Conservation (phyloP, 1,140 invertebrate species). For the Procambarus virginalis region DNA sequence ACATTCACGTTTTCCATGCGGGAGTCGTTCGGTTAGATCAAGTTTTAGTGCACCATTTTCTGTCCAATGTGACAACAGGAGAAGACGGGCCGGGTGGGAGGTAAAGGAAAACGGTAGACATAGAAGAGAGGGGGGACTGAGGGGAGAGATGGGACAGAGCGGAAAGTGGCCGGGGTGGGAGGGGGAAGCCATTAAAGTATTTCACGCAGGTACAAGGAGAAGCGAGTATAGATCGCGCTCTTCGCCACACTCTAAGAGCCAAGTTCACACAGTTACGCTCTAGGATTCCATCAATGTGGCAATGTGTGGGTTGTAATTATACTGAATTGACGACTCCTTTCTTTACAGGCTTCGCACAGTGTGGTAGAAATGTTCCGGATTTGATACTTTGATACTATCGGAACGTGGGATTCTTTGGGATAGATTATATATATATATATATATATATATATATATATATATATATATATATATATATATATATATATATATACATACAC, state of each 20-base stretch:
- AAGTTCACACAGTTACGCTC: not conserved
- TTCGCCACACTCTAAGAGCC: not conserved
- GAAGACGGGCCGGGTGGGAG: too few species aligned
- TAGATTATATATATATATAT: too few species aligned
- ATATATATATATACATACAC: not conserved
- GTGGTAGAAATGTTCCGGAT: not conserved
- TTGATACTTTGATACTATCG: not conserved
- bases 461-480: slow-evolving; percentile 6
- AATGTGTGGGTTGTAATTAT: not conserved
- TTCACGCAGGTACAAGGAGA: not conserved
- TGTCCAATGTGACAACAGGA: too few species aligned
- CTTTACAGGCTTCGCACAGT: not conserved
- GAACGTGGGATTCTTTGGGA: too few species aligned
- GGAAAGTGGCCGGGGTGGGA: not conserved
- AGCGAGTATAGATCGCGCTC: not conserved
- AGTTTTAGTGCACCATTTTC: too few species aligned
- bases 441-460: not conserved
- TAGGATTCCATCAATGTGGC: not conserved
- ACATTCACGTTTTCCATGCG: too few species aligned
- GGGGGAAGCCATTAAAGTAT: not conserved
- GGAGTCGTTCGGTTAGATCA: too few species aligned
- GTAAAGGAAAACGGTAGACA: too few species aligned
- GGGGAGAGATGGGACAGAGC: not conserved
- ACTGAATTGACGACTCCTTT: not conserved
- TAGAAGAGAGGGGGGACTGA: too few species aligned